Evolutionary conservation across 1,140 invertebrate species (phyloP).

Genomic region (Frieseomelitta varia): DNA sequence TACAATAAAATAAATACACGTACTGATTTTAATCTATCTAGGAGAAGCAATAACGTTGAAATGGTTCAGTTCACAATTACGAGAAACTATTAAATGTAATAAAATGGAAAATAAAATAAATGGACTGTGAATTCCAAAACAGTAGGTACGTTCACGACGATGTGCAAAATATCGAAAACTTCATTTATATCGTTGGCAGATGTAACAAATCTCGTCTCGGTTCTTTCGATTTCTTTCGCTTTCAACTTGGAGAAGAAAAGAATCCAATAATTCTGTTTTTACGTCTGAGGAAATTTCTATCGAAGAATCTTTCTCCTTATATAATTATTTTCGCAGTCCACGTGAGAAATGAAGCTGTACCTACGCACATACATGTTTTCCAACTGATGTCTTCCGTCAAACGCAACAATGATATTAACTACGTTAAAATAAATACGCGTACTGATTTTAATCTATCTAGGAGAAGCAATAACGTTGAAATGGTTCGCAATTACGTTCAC

Average conservation of each 20-base stretch:
- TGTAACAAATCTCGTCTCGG: too few relatives aligned
- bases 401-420: too few relatives aligned
- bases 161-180: too few relatives aligned
- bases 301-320: background rate
- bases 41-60: background rate
- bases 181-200: too few relatives aligned
- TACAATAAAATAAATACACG: too few relatives aligned
- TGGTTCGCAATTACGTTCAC: background rate
- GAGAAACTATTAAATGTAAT: background rate
- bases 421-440: too few relatives aligned
- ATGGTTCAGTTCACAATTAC: background rate
- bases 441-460: background rate
- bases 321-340: background rate
- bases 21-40: background rate
- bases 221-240: too few relatives aligned
- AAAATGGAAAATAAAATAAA: background rate
- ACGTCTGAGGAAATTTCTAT: background rate
- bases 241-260: background rate
- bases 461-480: background rate
- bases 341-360: background rate
- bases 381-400: background rate
- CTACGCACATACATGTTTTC: background rate
- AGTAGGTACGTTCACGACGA: too few relatives aligned
- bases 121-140: too few relatives aligned
- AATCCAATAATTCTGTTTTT: background rate